Evolutionary conservation across 1,140 invertebrate species (phyloP).

Genomic region (Parapsyche elsis): DNA sequence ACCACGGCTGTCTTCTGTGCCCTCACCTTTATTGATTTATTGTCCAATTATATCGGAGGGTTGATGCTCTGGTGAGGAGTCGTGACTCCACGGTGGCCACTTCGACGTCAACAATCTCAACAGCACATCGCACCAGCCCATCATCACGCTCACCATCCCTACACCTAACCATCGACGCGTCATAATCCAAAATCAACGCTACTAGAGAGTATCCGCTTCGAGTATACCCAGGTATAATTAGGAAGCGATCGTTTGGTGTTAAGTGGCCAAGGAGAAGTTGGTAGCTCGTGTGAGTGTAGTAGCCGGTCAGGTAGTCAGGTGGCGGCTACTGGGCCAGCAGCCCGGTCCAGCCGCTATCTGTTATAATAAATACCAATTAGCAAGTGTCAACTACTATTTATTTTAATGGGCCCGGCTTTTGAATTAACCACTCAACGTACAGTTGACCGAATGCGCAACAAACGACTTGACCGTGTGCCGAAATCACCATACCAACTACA

Average conservation of each 20-base stretch:
- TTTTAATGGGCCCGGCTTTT: conserved; percentile 50
- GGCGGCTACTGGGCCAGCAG: conserved; percentile 21
- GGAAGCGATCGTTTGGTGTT: too few species aligned
- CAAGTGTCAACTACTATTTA: conserved; percentile 54
- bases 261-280: background rate
- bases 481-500: too few species aligned
- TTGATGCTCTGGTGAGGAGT: background rate
- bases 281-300: background rate
- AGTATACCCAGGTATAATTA: too few species aligned
- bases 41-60: conserved; percentile 31
- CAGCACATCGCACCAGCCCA: background rate
- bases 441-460: conserved; percentile 12
- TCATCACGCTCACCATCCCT: too few species aligned
- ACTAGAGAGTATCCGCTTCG: too few species aligned
- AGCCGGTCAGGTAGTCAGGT: conserved; percentile 29
- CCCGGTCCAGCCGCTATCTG: conserved; percentile 47
- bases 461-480: background rate
- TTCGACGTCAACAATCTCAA: background rate
- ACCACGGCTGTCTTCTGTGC: background rate
- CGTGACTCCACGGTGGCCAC: conserved; percentile 39
- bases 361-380: conserved; percentile 57
- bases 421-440: conserved; percentile 42
- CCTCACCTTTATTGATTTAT: conserved; percentile 40
- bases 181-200: too few species aligned
- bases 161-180: too few species aligned